Evolutionary conservation across 2,797 vertebrate species (phyloP).

Genomic region (Gouania willdenowi): DNA sequence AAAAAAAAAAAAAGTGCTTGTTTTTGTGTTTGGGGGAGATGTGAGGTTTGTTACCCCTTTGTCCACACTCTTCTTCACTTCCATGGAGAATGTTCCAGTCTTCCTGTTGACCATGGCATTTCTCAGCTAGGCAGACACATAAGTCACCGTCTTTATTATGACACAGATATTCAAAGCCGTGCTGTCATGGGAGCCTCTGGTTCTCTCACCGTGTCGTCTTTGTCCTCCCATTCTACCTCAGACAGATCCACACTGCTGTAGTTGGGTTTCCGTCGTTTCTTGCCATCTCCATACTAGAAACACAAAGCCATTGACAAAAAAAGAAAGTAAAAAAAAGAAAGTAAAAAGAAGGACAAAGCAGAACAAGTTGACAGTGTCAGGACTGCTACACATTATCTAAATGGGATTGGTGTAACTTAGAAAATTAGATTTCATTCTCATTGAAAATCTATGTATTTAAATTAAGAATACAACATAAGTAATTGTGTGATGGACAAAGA

Average conservation of each 20-base stretch:
- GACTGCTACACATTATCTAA: no score
- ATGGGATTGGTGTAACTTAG: no score
- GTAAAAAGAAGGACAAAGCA: no score
- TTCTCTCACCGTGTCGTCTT: conserved; percentile 78
- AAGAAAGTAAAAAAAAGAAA: not conserved
- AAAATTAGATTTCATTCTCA: no score
- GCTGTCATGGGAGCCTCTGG: not conserved
- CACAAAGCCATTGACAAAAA: not conserved
- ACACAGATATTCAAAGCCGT: not conserved
- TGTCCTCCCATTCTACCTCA: conserved; percentile 97
- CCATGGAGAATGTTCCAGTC: conserved; percentile 95
- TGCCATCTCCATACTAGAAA: conserved; percentile 89
- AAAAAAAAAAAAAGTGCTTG: conserved; percentile 12
- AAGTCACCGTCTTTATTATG: not conserved
- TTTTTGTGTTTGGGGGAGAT: conserved; percentile 7
- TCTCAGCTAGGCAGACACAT: conserved; percentile 79
- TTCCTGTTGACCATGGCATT: conserved; percentile 98
- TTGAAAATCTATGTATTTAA: no score
- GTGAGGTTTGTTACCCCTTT: conserved; percentile 87
- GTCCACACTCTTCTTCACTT: conserved; percentile 97
- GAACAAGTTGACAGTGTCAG: no score
- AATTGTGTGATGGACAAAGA: no score
- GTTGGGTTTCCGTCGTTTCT: conserved; percentile 92
- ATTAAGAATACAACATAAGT: no score
- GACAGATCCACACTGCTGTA: conserved; percentile 98